Conservation (phyloP, 1,140 invertebrate genomes). For the Brachystomella parvula region DNA sequence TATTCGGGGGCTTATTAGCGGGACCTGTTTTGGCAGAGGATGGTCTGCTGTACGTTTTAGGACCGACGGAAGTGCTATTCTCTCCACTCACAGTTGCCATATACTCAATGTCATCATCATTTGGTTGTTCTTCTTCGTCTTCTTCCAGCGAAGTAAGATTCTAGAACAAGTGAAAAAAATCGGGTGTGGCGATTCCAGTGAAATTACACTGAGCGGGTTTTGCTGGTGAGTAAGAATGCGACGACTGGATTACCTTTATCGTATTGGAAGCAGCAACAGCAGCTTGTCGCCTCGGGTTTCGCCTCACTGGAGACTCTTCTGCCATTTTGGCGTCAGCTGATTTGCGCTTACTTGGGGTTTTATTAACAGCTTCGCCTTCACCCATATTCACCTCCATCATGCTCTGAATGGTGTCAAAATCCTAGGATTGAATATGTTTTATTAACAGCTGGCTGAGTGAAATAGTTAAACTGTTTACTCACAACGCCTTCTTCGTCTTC, state of each 20-base stretch:
- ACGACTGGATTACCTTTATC: constrained; percentile 38
- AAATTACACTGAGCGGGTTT: background rate
- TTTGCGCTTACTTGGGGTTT: background rate
- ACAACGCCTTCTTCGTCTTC: constrained; percentile 18
- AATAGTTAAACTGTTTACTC: background rate
- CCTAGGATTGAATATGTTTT: background rate
- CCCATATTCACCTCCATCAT: constrained; percentile 31
- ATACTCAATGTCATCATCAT: constrained; percentile 14
- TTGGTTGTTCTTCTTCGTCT: background rate
- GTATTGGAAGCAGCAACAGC: constrained; percentile 40
- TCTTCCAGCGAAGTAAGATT: constrained; percentile 13
- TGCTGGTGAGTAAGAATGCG: background rate
- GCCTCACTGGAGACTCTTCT: constrained; percentile 12
- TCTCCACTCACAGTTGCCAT: background rate
- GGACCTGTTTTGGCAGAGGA: constrained; percentile 8
- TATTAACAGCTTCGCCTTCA: constrained; percentile 11
- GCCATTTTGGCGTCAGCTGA: background rate
- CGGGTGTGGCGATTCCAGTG: background rate
- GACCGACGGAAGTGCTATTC: background rate
- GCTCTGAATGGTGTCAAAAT: constrained; percentile 15
- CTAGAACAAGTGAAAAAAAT: background rate
- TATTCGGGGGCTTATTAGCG: constrained; percentile 17
- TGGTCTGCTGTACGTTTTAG: constrained; percentile 13
- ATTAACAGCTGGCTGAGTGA: background rate
- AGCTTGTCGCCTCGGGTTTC: constrained; percentile 38